These are phyloP conservation scores for Orthonevra nobilis DNA, from an alignment of 2,888 invertebrate genomes.

Conservation along the genomic window DNA sequence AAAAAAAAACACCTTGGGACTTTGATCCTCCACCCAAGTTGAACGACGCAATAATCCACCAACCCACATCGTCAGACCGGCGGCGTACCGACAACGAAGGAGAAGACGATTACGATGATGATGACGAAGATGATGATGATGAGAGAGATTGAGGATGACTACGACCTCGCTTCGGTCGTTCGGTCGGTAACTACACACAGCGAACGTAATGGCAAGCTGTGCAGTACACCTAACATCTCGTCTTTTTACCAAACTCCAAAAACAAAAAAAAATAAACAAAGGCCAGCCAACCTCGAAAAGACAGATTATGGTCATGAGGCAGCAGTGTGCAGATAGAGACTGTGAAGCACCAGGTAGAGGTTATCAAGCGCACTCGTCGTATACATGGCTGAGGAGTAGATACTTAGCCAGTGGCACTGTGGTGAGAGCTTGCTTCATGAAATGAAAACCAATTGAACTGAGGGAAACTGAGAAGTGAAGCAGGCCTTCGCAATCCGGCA, in stretches of 20 bases:
- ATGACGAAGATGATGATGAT: neutral
- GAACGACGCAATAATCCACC: conserved; percentile 13
- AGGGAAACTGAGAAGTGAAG: conserved; percentile 62
- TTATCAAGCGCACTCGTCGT: neutral
- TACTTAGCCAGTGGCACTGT: neutral
- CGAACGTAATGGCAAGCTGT: neutral
- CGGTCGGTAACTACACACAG: conserved; percentile 17
- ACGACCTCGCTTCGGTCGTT: conserved; percentile 15
- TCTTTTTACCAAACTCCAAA: conserved; percentile 51
- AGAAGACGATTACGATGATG: conserved; percentile 13
- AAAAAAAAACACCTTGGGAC: conserved; percentile 21
- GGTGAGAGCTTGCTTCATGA: neutral
- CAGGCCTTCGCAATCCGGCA: conserved; percentile 48
- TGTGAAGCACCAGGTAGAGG: conserved; percentile 7
- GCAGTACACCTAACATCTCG: conserved; percentile 41
- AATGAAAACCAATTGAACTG: neutral
- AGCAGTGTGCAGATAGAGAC: conserved; percentile 12
- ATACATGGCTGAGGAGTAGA: neutral
- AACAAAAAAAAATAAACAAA: no score
- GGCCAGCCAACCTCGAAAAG: conserved; percentile 19
- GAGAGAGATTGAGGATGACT: conserved; percentile 17
- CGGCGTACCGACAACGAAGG: neutral
- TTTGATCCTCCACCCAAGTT: conserved; percentile 40
- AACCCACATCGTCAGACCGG: neutral
- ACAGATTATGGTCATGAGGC: conserved; percentile 47